Base-by-base conservation (phyloP, 2,797 vertebrate genomes). In the Enteromius viviparus region DNA sequence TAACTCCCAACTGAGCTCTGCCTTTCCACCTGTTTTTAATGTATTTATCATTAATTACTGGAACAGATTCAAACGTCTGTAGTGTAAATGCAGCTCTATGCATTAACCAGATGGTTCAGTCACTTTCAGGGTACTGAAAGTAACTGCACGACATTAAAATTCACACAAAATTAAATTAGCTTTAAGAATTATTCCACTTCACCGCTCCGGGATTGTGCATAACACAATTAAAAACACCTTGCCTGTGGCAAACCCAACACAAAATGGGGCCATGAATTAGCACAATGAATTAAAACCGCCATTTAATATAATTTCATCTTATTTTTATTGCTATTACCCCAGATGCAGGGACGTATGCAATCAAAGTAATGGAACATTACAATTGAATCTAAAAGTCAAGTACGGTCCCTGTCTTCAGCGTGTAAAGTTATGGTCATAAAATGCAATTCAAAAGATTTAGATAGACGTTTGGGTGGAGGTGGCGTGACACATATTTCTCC, bases 301-400 rank as follows among this genome's bases (percentile, higher is more conserved):
- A 85, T 92, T 93, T 92, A 87, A 92, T 92, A 89, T 86, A 83
- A 89, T 90, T 92, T 92, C 89, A 81, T 85, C 76, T 84, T 90
- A 45, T 62, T 70, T 84, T 92, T 91, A 89, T 92, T 91, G 92
- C 90, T 88, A 90, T 92, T 87, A 87, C 87, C 80, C 82, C 87
- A 87, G 87, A 88, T 80, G 87, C 83, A 34, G 49, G 81, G 76
- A 89, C 87, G 89, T 87, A 90, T 91, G 92, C 91, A 92, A 94
- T 94, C 92, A 92, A 91, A 91, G 91, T 93, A 94, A 94, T 94
- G 92, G 93, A 92, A 93, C 90, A 90, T 92, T 91, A 90, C 85
- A 23, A 90, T 85, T 87, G 90, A 82, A 91, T 93, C 93, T 88
- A 89, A 90, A 92, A 91, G 89, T 87, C 87, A 88, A 85, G 88